Evolutionary conservation across 1,140 invertebrate species (phyloP), one percentile per base, ranked within the genome.

Genomic region (Triops longicaudatus): DNA sequence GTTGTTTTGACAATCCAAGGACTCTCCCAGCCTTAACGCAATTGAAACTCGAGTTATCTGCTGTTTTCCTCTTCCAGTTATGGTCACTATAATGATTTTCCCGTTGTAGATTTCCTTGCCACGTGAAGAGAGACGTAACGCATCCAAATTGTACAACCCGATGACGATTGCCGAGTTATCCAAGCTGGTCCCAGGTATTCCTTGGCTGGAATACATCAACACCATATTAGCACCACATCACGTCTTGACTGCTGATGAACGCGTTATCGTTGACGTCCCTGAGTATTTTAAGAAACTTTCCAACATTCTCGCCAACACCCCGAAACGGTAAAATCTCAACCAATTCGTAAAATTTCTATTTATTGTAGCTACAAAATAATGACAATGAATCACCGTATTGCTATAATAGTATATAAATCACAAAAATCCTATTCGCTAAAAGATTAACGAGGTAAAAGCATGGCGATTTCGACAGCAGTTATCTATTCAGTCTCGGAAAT

Each of bases 91-190:
- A 72, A 75, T 12, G 10, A 5, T 6, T 12, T 63, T 10, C 0
- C 14, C 6, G 14, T 63, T 73, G 0, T 78, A 96, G 93, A 95
- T 95, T 79, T 96, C 94, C 0, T 85, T 95, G 80, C 94, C 96
- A 1, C 88, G 90, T 77, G 95, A 98, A 83, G 93, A 98, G 84
- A 88, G 96, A 73, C 88, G 96, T 77, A 97, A 98, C 83, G 93
- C 93, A 1, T 92, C 93, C 3, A 90, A 92, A 78, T 86, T 97
- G 3, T 98, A 98, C 85, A 97, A 98, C 82, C 92, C 93, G 14
- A 95, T 95, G 89, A 92, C 90, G 0, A 85, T 98, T 3, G 83
- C 83, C 5, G 88, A 97, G 77, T 82, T 98, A 10, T 88, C 92
- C 80, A 80, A 86, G 27, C 89, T 90, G 74, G 93, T 91, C 81